A percentile compares a stretch with the other conserved stretches of the same genome.
phyloP scores from a whole-genome alignment of 1,140 invertebrate species.

The Littorina saxatilis region DNA sequence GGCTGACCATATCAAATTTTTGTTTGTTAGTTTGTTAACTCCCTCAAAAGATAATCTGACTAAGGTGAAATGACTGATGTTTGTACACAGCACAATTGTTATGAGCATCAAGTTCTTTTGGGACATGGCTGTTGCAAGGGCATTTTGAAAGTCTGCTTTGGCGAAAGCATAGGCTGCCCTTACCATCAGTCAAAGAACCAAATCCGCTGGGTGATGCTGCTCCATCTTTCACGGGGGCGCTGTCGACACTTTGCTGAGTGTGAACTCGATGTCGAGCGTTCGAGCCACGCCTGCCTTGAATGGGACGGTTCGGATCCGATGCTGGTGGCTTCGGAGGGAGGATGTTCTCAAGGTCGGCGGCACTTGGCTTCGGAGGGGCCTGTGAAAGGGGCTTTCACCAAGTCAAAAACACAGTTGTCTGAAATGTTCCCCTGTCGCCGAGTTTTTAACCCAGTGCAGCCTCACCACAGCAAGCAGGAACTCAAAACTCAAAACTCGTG shows the following conservation, averaged over 20 bases:
- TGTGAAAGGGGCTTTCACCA: slow-evolving; percentile 38
- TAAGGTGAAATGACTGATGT: too few relatives aligned
- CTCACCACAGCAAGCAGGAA: background rate
- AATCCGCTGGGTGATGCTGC: slow-evolving; percentile 36
- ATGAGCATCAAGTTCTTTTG: too few relatives aligned
- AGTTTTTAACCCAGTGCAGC: background rate
- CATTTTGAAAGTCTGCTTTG: too few relatives aligned
- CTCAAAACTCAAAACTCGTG: slow-evolving; percentile 8
- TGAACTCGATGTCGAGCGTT: slow-evolving; percentile 49
- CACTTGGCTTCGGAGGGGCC: slow-evolving; percentile 60
- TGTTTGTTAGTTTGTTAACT: too few relatives aligned
- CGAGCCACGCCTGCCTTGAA: slow-evolving; percentile 43
- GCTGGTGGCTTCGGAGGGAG: slow-evolving; percentile 65
- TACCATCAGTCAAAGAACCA: slow-evolving; percentile 52
- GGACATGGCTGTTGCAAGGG: too few relatives aligned
- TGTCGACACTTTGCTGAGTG: slow-evolving; percentile 56
- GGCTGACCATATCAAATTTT: too few relatives aligned
- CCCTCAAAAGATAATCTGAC: too few relatives aligned
- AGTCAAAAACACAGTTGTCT: slow-evolving; percentile 5
- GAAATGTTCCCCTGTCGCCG: background rate
- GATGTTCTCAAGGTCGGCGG: slow-evolving; percentile 58
- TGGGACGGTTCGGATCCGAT: slow-evolving; percentile 59
- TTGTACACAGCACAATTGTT: too few relatives aligned
- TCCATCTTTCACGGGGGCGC: slow-evolving; percentile 5
- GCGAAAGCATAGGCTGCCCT: too few relatives aligned